A percentile compares a stretch with the other conserved stretches of the same genome.
Evolutionary conservation across 2,797 vertebrate species (phyloP).

Genomic region (Gallirallus australis): DNA sequence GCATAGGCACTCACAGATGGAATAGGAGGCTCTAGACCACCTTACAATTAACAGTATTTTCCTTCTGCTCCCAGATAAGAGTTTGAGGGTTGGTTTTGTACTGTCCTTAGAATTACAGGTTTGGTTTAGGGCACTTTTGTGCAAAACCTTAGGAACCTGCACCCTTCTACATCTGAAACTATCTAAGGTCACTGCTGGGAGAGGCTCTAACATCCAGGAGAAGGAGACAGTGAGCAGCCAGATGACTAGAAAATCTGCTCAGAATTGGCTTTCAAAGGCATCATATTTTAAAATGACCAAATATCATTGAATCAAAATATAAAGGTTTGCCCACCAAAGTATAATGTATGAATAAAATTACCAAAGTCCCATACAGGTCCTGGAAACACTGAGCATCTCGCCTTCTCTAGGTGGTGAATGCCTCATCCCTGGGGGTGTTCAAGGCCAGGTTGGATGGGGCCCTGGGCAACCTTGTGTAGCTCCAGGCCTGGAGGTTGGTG

Average conservation of each 20-base stretch:
- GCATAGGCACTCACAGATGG: fast-evolving
- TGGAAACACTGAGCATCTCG: not conserved
- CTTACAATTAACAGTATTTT: not conserved
- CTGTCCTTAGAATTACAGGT: too few species aligned
- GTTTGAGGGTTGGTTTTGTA: not conserved
- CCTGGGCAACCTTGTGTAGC: too few species aligned
- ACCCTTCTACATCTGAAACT: not conserved
- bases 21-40: too few species aligned
- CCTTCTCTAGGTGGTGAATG: not conserved
- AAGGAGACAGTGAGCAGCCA: not conserved
- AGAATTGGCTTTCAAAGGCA: not conserved
- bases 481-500: too few species aligned
- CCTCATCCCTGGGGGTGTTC: too few species aligned
- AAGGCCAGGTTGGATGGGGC: too few species aligned
- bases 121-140: too few species aligned
- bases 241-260: not conserved
- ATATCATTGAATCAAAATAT: not conserved
- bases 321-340: not conserved
- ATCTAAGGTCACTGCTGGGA: not conserved
- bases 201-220: not conserved
- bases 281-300: not conserved
- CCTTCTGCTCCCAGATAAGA: not conserved
- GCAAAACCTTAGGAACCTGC: not conserved
- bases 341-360: too few species aligned
- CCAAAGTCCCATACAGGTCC: not conserved